Evolutionary conservation across 2,113 vertebrate genomes (phyloP).

Genomic region (Engraulis encrasicolus): DNA sequence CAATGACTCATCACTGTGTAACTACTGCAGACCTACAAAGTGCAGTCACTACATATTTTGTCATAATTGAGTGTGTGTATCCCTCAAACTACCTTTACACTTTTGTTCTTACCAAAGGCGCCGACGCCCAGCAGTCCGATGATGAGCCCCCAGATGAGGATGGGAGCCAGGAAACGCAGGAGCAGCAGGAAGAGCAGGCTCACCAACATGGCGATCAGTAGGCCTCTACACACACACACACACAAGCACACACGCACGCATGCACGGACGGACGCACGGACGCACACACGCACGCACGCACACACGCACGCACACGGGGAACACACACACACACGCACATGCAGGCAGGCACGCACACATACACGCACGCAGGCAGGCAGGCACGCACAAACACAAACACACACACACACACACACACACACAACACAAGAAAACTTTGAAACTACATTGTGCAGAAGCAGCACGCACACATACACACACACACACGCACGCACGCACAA

Average conservation of each 20-base stretch:
- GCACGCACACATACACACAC: not conserved
- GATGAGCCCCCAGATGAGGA: conserved; percentile 85
- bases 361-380: not conserved
- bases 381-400: not conserved
- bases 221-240: conserved; percentile 57
- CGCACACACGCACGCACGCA: too few species aligned
- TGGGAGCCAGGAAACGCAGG: conserved; percentile 79
- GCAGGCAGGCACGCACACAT: not conserved
- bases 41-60: too few species aligned
- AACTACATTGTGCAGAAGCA: too few species aligned
- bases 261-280: too few species aligned
- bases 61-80: too few species aligned
- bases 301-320: conserved; percentile 60
- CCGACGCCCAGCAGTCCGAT: conserved; percentile 77
- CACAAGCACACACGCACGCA: too few species aligned
- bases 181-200: conserved; percentile 87
- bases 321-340: not conserved
- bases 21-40: too few species aligned
- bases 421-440: conserved; percentile 65
- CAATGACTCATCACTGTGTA: too few species aligned
- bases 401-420: not conserved
- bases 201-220: conserved; percentile 81
- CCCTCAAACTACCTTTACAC: too few species aligned
- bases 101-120: conserved; percentile 80
- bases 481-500: too few species aligned